Conservation (phyloP, 37 sponge, comb jelly and placozoan species). For the Geodia barretti region DNA sequence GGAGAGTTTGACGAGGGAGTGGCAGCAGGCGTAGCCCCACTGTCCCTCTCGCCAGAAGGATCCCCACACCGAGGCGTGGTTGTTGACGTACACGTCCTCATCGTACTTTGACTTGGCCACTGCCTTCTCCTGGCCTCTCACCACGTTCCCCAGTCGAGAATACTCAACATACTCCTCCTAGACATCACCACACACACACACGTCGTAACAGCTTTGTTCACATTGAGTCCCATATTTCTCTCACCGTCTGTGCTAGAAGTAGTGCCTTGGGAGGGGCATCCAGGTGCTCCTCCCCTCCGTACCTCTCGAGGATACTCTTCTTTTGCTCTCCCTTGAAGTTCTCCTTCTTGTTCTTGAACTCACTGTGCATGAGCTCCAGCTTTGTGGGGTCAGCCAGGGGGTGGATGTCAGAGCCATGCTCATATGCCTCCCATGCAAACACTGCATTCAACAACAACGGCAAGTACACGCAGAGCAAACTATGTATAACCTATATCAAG, state of each 20-base stretch:
- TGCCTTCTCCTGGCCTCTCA: constrained; percentile 96
- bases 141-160: constrained; percentile 82
- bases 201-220: neutral
- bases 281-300: constrained; percentile 97
- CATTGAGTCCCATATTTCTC: neutral
- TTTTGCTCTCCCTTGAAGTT: constrained; percentile 81
- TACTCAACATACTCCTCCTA: constrained; percentile 97
- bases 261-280: constrained; percentile 94
- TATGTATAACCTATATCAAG: too few species aligned
- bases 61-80: constrained; percentile 96
- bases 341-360: constrained; percentile 83
- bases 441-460: constrained; percentile 46
- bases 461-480: neutral
- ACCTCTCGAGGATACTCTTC: constrained; percentile 78
- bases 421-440: constrained; percentile 98
- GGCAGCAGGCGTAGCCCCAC: constrained; percentile 98
- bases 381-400: constrained; percentile 97
- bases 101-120: constrained; percentile 92
- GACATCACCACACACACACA: constrained; percentile 35
- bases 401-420: constrained; percentile 93
- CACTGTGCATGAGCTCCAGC: constrained; percentile 88
- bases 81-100: constrained; percentile 90
- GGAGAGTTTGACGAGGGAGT: constrained; percentile 84
- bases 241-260: constrained; percentile 85
- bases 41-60: constrained; percentile 88